A percentile compares a stretch with the other conserved stretches of the same genome.
Conservation (phyloP, 2,888 invertebrate genomes). For the Spilosoma lubricipeda region DNA sequence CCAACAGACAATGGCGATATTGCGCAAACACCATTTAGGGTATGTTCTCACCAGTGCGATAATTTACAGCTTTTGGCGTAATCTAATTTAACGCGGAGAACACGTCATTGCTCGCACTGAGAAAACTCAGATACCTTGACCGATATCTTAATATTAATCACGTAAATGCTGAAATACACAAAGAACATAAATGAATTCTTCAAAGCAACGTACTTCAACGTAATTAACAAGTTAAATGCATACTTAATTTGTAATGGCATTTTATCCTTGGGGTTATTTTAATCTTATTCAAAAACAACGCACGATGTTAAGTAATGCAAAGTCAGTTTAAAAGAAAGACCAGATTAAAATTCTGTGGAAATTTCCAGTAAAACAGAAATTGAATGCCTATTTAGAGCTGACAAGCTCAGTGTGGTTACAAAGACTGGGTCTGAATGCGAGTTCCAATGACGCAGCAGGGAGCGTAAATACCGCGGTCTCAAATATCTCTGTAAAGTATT, state of each 20-base stretch:
- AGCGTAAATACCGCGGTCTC: background rate
- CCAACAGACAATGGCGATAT: slow-evolving; percentile 21
- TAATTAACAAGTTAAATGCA: background rate
- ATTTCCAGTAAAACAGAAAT: background rate
- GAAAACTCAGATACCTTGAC: slow-evolving; percentile 1
- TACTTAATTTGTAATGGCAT: background rate
- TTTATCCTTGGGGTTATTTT: background rate
- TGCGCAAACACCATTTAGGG: slow-evolving; percentile 22
- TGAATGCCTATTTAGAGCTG: background rate
- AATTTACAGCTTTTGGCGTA: background rate
- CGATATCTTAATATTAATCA: background rate
- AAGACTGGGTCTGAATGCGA: background rate
- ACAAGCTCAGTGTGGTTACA: background rate
- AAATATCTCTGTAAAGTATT: background rate
- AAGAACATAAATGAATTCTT: slow-evolving; percentile 1
- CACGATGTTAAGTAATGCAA: background rate
- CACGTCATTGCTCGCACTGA: background rate
- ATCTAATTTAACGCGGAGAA: background rate
- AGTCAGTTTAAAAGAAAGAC: background rate
- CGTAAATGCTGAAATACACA: slow-evolving; percentile 1
- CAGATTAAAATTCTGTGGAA: background rate
- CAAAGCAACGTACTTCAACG: background rate
- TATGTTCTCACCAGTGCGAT: slow-evolving; percentile 3
- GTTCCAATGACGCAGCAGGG: background rate
- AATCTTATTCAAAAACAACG: background rate